Conservation (phyloP, 2,797 vertebrate genomes). For the Sebastes minor region DNA sequence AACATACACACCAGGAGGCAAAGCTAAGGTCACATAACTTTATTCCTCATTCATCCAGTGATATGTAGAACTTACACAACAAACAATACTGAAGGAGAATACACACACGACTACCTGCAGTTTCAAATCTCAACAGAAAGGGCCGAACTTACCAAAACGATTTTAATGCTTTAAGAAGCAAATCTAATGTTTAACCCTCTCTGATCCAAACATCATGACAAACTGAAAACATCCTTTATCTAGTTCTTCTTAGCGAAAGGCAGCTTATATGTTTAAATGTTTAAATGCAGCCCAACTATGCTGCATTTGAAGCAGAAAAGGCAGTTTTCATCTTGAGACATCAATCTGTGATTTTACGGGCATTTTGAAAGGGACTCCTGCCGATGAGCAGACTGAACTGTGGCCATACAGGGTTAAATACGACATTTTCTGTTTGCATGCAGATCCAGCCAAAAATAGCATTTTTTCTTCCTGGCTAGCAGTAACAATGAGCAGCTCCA, state of each 20-base stretch:
- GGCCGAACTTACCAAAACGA: conserved; percentile 4
- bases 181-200: conserved; percentile 1
- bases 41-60: conserved; percentile 73
- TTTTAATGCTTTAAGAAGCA: conserved; percentile 3
- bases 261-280: background rate
- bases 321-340: background rate
- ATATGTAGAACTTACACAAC: conserved; percentile 67
- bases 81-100: conserved; percentile 52
- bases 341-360: too few species aligned
- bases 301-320: background rate
- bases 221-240: background rate
- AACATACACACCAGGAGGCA: background rate
- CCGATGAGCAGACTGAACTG: background rate
- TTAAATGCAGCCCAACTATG: background rate
- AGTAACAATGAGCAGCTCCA: conserved; percentile 1
- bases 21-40: conserved; percentile 52
- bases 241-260: background rate
- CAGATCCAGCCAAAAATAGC: conserved; percentile 27
- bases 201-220: background rate
- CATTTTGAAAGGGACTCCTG: background rate
- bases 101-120: conserved; percentile 52
- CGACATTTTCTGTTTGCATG: conserved; percentile 26
- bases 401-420: conserved; percentile 1
- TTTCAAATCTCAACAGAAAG: conserved; percentile 26
- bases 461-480: conserved; percentile 1